phyloP scores from a whole-genome alignment of 2,113 vertebrate genomes.

The Numida meleagris region DNA sequence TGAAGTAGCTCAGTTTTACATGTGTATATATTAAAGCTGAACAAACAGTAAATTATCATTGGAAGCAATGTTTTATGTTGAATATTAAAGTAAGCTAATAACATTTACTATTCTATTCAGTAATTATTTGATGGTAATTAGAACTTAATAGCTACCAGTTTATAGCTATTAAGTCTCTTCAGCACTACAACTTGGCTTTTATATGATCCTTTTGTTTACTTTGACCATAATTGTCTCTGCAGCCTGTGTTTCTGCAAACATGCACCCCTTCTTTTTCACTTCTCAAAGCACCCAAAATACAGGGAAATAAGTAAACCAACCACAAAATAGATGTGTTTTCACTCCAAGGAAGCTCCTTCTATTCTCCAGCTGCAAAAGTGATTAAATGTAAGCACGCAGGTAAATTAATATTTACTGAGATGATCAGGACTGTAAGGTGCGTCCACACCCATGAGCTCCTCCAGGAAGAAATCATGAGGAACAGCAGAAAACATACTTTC shows the following conservation, averaged over 20 bases:
- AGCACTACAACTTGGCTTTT: constrained; percentile 51
- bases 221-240: background rate
- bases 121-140: constrained; percentile 72
- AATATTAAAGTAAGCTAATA: constrained; percentile 66
- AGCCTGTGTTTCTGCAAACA: background rate
- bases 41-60: constrained; percentile 49
- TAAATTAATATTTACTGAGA: background rate
- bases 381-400: background rate
- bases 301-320: background rate
- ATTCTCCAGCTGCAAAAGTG: background rate
- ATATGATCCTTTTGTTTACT: constrained; percentile 48
- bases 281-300: background rate
- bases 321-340: background rate
- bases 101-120: constrained; percentile 59
- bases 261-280: background rate
- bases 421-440: background rate
- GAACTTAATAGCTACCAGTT: constrained; percentile 61
- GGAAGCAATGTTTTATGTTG: constrained; percentile 51
- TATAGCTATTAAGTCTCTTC: constrained; percentile 41
- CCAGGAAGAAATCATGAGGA: background rate
- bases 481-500: background rate
- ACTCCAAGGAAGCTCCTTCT: background rate
- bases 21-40: background rate
- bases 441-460: background rate
- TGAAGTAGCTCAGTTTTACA: background rate